These are phyloP conservation scores for cat (Felis catus) DNA, from an alignment of 2,113 vertebrate genomes.

Conservation along the genomic window DNA sequence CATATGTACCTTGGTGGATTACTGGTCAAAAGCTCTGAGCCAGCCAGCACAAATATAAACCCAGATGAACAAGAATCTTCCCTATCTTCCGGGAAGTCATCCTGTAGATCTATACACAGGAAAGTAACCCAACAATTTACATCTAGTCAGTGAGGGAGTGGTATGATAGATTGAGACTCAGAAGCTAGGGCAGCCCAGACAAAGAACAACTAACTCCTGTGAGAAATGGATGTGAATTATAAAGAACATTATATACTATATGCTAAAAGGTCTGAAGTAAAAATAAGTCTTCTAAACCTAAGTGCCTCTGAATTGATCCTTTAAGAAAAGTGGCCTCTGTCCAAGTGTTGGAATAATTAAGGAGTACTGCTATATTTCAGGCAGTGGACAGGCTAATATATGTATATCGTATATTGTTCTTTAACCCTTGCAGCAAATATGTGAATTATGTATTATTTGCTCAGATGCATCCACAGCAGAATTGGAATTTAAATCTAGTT, in stretches of 20 bases:
- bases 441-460: not conserved
- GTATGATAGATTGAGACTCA: not conserved
- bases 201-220: not conserved
- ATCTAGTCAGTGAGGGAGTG: not conserved
- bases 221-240: not conserved
- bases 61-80: not conserved
- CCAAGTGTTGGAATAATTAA: not conserved
- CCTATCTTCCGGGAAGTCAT: not conserved
- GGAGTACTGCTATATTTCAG: not conserved
- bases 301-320: not conserved
- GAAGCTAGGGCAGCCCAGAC: not conserved
- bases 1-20: accelerated
- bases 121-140: not conserved
- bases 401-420: not conserved
- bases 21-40: not conserved
- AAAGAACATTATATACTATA: not conserved
- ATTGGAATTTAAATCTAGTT: not conserved
- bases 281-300: not conserved
- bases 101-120: not conserved
- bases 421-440: not conserved
- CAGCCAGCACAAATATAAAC: not conserved
- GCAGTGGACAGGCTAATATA: not conserved
- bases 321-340: not conserved
- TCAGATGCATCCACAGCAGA: accelerated
- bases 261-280: not conserved